Evolutionary conservation across 2,113 vertebrate genomes (phyloP).

Genomic region (Arothron firmamentum): DNA sequence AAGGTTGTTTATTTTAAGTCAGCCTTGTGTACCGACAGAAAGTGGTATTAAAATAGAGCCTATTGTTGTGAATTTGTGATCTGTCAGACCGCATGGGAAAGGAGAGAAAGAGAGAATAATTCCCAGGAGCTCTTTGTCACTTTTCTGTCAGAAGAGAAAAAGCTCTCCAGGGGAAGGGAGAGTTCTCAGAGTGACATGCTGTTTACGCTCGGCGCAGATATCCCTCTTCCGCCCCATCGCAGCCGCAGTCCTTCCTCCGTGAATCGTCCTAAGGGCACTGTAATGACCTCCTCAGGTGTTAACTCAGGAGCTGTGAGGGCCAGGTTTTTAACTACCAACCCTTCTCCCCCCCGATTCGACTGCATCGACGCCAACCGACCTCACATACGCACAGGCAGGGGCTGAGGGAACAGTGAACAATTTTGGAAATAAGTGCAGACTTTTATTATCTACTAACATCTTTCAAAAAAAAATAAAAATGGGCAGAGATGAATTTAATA

Average conservation of each 20-base stretch:
- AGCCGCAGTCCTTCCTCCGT: slow-evolving; percentile 7
- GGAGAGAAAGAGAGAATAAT: slow-evolving; percentile 49
- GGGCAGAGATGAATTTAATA: not conserved
- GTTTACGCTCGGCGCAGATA: slow-evolving; percentile 55
- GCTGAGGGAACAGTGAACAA: slow-evolving; percentile 40
- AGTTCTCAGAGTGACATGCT: slow-evolving; percentile 63
- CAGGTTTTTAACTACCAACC: not conserved
- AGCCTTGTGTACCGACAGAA: slow-evolving; percentile 63
- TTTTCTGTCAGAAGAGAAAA: slow-evolving; percentile 61
- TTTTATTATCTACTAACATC: too few species aligned
- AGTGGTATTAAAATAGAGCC: slow-evolving; percentile 67
- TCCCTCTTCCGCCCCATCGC: slow-evolving; percentile 30
- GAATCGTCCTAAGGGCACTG: slow-evolving; percentile 50
- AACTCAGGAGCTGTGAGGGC: slow-evolving; percentile 37
- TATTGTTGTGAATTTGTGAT: slow-evolving; percentile 69
- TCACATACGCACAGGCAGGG: slow-evolving; percentile 43
- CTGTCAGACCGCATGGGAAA: slow-evolving; percentile 60
- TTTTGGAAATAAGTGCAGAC: slow-evolving; percentile 12
- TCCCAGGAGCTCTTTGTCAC: slow-evolving; percentile 64
- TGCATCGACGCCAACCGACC: slow-evolving; percentile 57
- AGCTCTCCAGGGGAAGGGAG: slow-evolving; percentile 57
- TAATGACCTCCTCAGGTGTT: slow-evolving; percentile 75
- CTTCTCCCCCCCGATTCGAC: slow-evolving; percentile 32
- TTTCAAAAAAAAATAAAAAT: slow-evolving; percentile 21
- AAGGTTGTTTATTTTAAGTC: slow-evolving; percentile 75